Base-by-base conservation (phyloP, 1,140 invertebrate genomes). In the Aphaenogaster ashmeadi region DNA sequence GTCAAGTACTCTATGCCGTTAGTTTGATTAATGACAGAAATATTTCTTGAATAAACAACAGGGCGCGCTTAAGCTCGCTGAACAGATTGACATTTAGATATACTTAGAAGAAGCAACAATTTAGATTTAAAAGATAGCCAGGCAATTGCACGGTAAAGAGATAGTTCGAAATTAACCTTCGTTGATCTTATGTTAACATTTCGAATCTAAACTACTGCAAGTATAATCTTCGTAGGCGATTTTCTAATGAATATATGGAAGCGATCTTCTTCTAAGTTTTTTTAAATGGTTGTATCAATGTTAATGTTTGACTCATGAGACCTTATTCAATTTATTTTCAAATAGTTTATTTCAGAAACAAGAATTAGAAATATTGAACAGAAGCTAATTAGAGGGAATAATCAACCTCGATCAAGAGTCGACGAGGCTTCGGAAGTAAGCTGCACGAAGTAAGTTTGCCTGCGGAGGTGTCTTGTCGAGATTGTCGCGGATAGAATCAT, bases 11-110 rank as follows among this genome's bases (percentile, higher is more conserved):
- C 86, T 58, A 77, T 52, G 69, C 64, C 69, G 44, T 90, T 87
- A 88, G 91, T 93, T 92, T 95, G 94, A 95, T 94, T 95, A 95
- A 95, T 94, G 93, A 93, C 89, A 87, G 89, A 93, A 94, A 95
- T 95, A 94, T 94, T 94, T 95, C 92, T 94, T 93, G 92, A 91
- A 93, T 94, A 94, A 94, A 95, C 94, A 94, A 95, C 93, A 92
- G 92, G 92, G 18, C 18, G 52, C 50, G 62, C 50, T 62, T 60
- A 75, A 64, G 60, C 58, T 86, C 62, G 64, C 18, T 56, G 36
- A 74, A 66, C 69, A 60, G 69, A 83, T 62, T 74, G 66, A 87
- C 58, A 74, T 18, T 58, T 52, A 36, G 75, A 56, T 83, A 81
- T 71, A 71, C 66, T 83, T 83, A 58, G 41, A 47, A 83, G 47